phyloP scores from a whole-genome alignment of 2,797 vertebrate species.

The Gouania willdenowi region DNA sequence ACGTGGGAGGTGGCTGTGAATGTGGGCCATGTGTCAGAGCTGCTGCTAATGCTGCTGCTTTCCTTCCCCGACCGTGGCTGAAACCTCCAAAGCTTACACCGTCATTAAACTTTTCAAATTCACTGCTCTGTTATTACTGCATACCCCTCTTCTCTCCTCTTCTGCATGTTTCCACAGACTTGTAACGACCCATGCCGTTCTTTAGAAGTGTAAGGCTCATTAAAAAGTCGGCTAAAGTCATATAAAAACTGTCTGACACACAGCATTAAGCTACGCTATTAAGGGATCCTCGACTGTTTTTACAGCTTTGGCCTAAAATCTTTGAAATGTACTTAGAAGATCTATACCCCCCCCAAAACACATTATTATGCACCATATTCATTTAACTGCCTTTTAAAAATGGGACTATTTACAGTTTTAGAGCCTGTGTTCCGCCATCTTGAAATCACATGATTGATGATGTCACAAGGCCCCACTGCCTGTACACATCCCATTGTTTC shows the following conservation, averaged over 20 bases:
- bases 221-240: conserved; percentile 19
- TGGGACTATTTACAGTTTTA: no score
- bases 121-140: neutral
- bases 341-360: no score
- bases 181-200: conserved; percentile 13
- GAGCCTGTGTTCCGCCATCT: no score
- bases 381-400: no score
- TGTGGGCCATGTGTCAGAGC: conserved; percentile 72
- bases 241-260: conserved; percentile 23
- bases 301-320: no score
- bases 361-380: no score
- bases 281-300: no score
- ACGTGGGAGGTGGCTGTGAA: conserved; percentile 69
- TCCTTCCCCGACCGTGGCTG: conserved; percentile 24
- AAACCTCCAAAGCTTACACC: conserved; percentile 20
- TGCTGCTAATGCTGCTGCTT: conserved; percentile 41
- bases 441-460: no score
- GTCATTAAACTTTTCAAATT: conserved; percentile 6
- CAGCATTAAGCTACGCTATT: no score
- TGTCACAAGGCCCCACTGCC: no score
- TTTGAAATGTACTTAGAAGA: no score
- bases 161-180: conserved; percentile 8
- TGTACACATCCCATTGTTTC: no score
- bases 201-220: conserved; percentile 18
- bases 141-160: neutral